Base-by-base conservation (phyloP, 2,888 invertebrate genomes). In the Psococerastis gibbosa region DNA sequence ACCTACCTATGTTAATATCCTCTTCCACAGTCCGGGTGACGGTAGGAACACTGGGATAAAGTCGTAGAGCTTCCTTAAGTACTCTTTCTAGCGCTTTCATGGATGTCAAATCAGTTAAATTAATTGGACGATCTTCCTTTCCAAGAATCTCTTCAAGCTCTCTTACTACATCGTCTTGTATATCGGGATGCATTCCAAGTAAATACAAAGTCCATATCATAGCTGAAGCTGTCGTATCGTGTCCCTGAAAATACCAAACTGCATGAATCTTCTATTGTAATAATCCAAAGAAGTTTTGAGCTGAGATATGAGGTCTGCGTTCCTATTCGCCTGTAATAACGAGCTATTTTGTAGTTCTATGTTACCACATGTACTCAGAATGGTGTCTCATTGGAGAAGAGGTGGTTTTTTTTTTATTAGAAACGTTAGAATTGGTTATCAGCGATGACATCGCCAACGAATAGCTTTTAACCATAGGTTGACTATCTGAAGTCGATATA, bases 81-180 rank as follows among this genome's bases (percentile, higher is more conserved):
- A 71, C 69, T 49, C 67, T 57, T 51, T 72, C 73, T 44, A 69
- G 52, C 51, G 67, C 68, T 32, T 67, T 65, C 64, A 73, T 64
- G 48, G 65, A 64, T 41, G 59, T 54, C 34, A 73, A 51, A 53
- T 71, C 70, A 23, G 65, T 63, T 48, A 63, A 62, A 11, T 56
- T 64, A 1, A 69, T 59, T 4, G 51, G 47, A 13, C 56, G 54
- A 8, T 1, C 5, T 9, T 16, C 22, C 1, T 45, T 46, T 2
- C 41, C 43, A 27, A 34, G 32, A 15, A 35, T 42, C 4, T 43
- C 23, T 42, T 59, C 54, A 32, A 69, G 54, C 55, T 71, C 67
- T 20, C 64, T 54, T 51, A 54, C 62, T 48, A 58, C 58, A 53
- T 64, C 65, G 6, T 58, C 54, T 60, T 64, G 71, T 1, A 67